These are phyloP conservation scores for Hoplodrina blanda DNA, from an alignment of 2,888 invertebrate species.

Conservation along the genomic window DNA sequence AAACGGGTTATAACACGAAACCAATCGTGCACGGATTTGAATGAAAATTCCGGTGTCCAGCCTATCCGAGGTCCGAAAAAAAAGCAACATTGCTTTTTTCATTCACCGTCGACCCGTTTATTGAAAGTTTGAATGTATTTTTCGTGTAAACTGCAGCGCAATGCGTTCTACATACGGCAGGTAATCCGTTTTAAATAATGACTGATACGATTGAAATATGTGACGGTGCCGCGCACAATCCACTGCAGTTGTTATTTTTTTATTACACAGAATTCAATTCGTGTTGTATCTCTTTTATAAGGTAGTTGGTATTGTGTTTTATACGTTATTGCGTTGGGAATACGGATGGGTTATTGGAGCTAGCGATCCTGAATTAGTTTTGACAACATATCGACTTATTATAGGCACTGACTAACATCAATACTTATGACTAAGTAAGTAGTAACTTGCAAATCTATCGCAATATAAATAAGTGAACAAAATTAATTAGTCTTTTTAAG, in stretches of 20 bases:
- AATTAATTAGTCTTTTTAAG: no score
- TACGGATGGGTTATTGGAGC: not conserved
- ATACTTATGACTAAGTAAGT: no score
- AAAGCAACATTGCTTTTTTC: conserved; percentile 40
- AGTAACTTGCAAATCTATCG: no score
- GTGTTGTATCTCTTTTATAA: conserved; percentile 15
- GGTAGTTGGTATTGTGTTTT: not conserved
- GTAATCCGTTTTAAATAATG: conserved; percentile 57
- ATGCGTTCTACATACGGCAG: conserved; percentile 35
- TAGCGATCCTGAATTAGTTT: no score
- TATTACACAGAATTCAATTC: conserved; percentile 29
- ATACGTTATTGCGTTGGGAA: not conserved
- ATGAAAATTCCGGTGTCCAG: conserved; percentile 59
- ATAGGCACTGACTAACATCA: no score
- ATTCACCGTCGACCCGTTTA: conserved; percentile 46
- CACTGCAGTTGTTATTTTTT: conserved; percentile 1
- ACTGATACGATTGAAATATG: conserved; percentile 58
- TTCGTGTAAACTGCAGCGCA: conserved; percentile 60
- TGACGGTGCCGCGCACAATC: conserved; percentile 28
- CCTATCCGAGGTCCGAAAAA: conserved; percentile 33
- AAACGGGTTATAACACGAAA: conserved; percentile 50
- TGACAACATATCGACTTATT: not conserved
- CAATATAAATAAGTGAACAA: no score
- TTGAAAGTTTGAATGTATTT: conserved; percentile 63
- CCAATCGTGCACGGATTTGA: conserved; percentile 58